phyloP scores from a whole-genome alignment of 23 tunicate genomes.

The Trididemnum miniatum region DNA sequence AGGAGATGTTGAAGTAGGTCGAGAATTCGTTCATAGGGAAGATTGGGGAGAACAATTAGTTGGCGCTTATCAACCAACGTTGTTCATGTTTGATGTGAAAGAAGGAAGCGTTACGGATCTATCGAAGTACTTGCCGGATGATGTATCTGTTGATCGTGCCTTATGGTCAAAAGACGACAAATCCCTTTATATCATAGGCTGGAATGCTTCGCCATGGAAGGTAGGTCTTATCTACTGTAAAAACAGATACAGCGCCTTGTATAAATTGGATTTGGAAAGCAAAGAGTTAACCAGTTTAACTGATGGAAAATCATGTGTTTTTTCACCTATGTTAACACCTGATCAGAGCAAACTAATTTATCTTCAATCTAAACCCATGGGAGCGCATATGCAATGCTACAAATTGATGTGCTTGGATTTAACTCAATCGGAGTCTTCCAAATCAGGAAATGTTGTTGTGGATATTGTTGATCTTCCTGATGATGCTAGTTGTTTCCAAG shows the following conservation, averaged over 20 bases:
- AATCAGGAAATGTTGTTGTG: conserved; percentile 21
- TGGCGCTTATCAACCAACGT: conserved; percentile 45
- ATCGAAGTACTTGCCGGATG: conserved; percentile 33
- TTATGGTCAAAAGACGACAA: conserved; percentile 61
- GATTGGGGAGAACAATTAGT: conserved; percentile 89
- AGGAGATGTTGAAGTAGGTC: conserved; percentile 32
- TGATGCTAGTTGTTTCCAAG: conserved; percentile 38
- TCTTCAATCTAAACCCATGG: conserved; percentile 55
- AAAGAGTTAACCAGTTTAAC: conserved; percentile 17
- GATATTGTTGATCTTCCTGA: conserved; percentile 42
- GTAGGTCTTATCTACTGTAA: conserved; percentile 80
- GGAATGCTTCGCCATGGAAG: conserved; percentile 63
- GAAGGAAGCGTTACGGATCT: conserved; percentile 26
- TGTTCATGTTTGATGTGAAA: conserved; percentile 63
- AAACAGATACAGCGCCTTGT: conserved; percentile 60
- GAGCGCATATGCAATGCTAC: conserved; percentile 80
- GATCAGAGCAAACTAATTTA: conserved; percentile 42
- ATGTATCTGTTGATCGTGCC: conserved; percentile 46
- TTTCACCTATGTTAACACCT: conserved; percentile 56
- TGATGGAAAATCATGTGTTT: conserved; percentile 42
- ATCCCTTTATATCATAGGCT: conserved; percentile 49
- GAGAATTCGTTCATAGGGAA: conserved; percentile 49
- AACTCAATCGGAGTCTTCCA: neutral
- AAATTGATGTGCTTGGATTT: conserved; percentile 47
- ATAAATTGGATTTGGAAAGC: conserved; percentile 20